Evolutionary conservation across 1,140 invertebrate genomes (phyloP).

Genomic region (silkworm (Bombyx mori)): ASM3026992v2 NC_085109.1:7524001-7524500

Average conservation of each 20-base stretch:
- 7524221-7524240: too few species aligned
- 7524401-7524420: conserved; percentile 67
- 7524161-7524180: too few species aligned
- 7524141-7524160: too few species aligned
- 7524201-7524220: too few species aligned
- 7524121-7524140: too few species aligned
- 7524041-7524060: conserved; percentile 47
- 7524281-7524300: not conserved
- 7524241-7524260: too few species aligned
- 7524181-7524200: too few species aligned
- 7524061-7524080: conserved; percentile 7
- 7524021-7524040: conserved; percentile 64
- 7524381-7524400: conserved; percentile 60
- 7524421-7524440: conserved; percentile 60
- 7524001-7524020: conserved; percentile 56
- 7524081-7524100: not conserved
- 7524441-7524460: conserved; percentile 28
- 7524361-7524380: conserved; percentile 62
- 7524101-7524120: not conserved
- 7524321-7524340: conserved; percentile 21
- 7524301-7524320: not conserved
- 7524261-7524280: too few species aligned
- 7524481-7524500: too few species aligned
- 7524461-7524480: conserved; percentile 10
- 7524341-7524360: conserved; percentile 49